phyloP scores from a whole-genome alignment of 2,888 invertebrate genomes.

The Parnassius apollo region DNA sequence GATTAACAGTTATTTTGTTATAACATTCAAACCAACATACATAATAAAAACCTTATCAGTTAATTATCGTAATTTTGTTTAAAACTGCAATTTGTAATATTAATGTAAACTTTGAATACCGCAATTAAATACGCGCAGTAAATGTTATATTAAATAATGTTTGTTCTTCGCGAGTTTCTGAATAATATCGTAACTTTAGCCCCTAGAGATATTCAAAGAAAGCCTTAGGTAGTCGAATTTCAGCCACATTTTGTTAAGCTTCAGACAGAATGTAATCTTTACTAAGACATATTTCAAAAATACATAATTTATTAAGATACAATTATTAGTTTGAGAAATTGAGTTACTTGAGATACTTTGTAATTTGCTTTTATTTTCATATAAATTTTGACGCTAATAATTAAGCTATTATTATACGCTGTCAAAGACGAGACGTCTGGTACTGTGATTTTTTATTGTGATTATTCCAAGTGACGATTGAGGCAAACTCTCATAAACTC shows the following conservation, averaged over 20 bases:
- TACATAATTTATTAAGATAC: background rate
- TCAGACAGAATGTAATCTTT: conserved; percentile 1
- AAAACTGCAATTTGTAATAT: background rate
- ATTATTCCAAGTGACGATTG: too few species aligned
- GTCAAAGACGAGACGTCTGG: too few species aligned
- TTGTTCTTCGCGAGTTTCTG: conserved; percentile 4
- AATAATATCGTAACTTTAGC: conserved; percentile 15
- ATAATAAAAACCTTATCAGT: too few species aligned
- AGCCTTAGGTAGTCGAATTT: conserved; percentile 11
- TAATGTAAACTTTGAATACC: background rate
- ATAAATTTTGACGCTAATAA: too few species aligned
- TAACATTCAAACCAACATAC: too few species aligned
- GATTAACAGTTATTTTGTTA: too few species aligned
- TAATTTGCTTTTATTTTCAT: too few species aligned
- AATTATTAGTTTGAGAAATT: background rate
- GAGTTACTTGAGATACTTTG: too few species aligned
- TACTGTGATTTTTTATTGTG: too few species aligned
- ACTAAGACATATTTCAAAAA: background rate
- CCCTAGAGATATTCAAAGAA: conserved; percentile 13
- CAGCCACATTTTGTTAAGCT: conserved; percentile 3
- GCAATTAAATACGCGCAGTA: background rate
- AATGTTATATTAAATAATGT: conserved; percentile 4
- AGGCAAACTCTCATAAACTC: too few species aligned
- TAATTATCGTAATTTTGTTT: too few species aligned
- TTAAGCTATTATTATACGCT: too few species aligned